Evolutionary conservation across 2,113 vertebrate genomes (phyloP), one percentile per base, ranked within the genome.

Genomic region (Phainopepla nitens): DNA sequence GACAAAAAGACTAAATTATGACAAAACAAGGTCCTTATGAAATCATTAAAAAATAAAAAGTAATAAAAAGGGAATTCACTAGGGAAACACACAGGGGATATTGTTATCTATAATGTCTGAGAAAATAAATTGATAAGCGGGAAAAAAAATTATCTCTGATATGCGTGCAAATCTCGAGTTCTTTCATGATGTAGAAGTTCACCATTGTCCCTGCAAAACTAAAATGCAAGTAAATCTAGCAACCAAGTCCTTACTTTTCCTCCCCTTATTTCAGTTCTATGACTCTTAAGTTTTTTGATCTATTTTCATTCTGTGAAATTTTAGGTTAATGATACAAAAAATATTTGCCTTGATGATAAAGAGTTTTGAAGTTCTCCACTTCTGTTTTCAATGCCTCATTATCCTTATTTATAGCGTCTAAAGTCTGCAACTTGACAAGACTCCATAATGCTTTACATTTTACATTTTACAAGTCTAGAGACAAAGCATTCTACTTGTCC

Each of bases 401-500:
- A 88, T 93, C 78, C 36, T 88, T 96, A 84, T 96, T 90, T 96
- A 93, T 51, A 47, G 42, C 27, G 7, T 39, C 33, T 82, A 64
- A 90, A 68, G 8, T 62, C 81, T 93, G 89, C 72, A 89, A 89
- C 68, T 95, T 96, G 94, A 82, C 78, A 93, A 86, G 65, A 28
- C n/a, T 92, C 54, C 13, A 27, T 62, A 94, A 89, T 0, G 0
- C 45, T 69, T 91, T 76, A 51, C 68, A 61, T 89, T 97, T 91
- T 76, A 51, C 68, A 61, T 89, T 97, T 96, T 88, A 91, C 65
- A 94, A 83, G 71, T 86, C 50, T 95, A 45, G 68, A 86, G 72
- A 95, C 57, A 95, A 94, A 96, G 33, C 81, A 92, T 88, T 61
- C 78, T 82, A 23, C 75, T 94, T 86, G 83, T 96, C 79, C 82